Base-by-base conservation (phyloP, 1,140 invertebrate species). In the Panagrolaimus sp. region DNA sequence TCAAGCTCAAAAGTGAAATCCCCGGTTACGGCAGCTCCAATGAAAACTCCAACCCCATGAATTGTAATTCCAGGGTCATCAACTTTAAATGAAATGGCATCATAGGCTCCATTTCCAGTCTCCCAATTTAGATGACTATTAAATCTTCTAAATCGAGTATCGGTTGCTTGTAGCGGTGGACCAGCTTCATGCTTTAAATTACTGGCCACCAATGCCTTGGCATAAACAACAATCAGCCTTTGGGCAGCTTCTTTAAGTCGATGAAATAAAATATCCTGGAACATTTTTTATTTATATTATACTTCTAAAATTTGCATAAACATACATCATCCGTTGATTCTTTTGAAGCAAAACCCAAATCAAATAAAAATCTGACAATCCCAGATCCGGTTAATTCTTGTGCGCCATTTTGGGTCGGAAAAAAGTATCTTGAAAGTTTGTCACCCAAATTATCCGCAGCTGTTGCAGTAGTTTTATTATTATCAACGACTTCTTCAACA, bases 11-110 rank as follows among this genome's bases (percentile, higher is more conserved):
- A 24, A n/a, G 63, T 65, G 28, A 58, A 58, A n/a, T 58, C 52
- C 0, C 21, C 21, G 4, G 21, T 28, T 28, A 58, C 10, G 1
- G 52, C 21, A 10, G 52, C 91, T 91, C 15, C 89, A 87, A 6
- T 93, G 93, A 12, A 98, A 48, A 97, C 89, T 71, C 89, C 90
- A 62, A 90, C 90, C 1, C 95, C 94, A 45, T 90, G 90, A 44
- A 98, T 89, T 32, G 90, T 88, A 64, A 97, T 90, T 1, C 93
- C 94, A 0, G 90, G 85, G 44, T 90, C 87, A 85, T 98, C 94
- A 8, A 97, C 94, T 17, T 89, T 89, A 80, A 98, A 96, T 75
- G 91, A 92, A 77, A 98, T 93, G 5, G 94, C 94, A 86, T 98
- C 95, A 0, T 94, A 92, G 28, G 92, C 93, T 43, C 94, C 94